Conservation (phyloP, 23 tunicate genomes). For the Halocynthia roretzi region DNA sequence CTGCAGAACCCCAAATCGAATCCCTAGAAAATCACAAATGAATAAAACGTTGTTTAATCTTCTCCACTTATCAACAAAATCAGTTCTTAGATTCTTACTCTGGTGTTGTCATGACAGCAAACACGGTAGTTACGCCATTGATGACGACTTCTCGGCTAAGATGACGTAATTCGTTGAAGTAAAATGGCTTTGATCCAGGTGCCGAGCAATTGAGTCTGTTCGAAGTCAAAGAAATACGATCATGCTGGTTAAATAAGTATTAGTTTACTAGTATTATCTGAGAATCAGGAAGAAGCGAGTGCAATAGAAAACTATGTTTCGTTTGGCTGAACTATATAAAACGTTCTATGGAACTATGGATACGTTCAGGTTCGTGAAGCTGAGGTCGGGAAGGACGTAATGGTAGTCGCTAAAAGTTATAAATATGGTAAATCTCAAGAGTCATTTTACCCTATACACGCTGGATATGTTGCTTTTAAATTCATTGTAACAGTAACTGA, state of each 20-base stretch:
- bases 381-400: too few relatives aligned
- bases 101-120: constrained; percentile 70
- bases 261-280: too few relatives aligned
- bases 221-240: not conserved
- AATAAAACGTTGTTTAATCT: not conserved
- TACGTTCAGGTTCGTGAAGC: too few relatives aligned
- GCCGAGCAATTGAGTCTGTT: constrained; percentile 64
- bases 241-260: not conserved
- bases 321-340: too few relatives aligned
- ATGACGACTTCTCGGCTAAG: constrained; percentile 28
- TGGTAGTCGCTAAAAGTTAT: too few relatives aligned
- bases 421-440: too few relatives aligned
- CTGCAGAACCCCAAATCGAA: constrained; percentile 64
- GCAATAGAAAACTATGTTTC: too few relatives aligned
- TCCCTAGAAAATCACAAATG: constrained; percentile 13
- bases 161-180: constrained; percentile 68
- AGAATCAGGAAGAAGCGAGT: too few relatives aligned
- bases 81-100: constrained; percentile 25
- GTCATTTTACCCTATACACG: too few relatives aligned
- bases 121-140: constrained; percentile 37
- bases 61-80: not conserved
- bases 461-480: too few relatives aligned
- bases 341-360: too few relatives aligned
- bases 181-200: constrained; percentile 63
- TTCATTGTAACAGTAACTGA: too few relatives aligned